Evolutionary conservation across 2,797 vertebrate species (phyloP).

Genomic region (Mareca strepera): DNA sequence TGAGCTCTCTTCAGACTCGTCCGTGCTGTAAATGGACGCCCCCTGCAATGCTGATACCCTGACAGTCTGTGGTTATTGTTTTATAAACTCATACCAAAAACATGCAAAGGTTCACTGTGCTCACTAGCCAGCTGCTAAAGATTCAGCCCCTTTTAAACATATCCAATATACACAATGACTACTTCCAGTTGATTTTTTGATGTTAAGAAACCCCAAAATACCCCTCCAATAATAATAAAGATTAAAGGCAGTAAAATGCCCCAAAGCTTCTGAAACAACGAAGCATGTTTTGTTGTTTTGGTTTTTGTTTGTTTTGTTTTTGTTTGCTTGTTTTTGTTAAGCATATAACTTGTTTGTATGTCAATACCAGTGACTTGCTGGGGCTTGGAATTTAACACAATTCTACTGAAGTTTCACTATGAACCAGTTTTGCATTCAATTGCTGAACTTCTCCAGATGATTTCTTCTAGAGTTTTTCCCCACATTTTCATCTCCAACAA

Average conservation of each 20-base stretch:
- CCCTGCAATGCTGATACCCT: constrained; percentile 93
- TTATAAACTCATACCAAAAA: constrained; percentile 90
- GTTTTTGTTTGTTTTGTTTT: background rate
- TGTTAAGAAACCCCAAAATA: constrained; percentile 64
- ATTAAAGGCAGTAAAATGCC: constrained; percentile 73
- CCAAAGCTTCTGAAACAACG: constrained; percentile 72
- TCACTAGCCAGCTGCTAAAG: constrained; percentile 74
- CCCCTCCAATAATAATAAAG: constrained; percentile 37
- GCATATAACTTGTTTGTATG: constrained; percentile 53
- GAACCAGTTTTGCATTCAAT: constrained; percentile 57
- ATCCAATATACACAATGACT: constrained; percentile 70
- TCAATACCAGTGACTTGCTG: constrained; percentile 51
- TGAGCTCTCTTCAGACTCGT: constrained; percentile 94
- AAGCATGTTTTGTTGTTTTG: constrained; percentile 52
- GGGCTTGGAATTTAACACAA: constrained; percentile 65
- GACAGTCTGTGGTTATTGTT: constrained; percentile 90
- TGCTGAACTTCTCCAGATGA: constrained; percentile 45
- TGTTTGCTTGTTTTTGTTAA: background rate
- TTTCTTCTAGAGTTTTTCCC: constrained; percentile 47
- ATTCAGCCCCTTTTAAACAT: constrained; percentile 68
- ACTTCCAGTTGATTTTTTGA: constrained; percentile 51
- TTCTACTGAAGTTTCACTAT: constrained; percentile 74
- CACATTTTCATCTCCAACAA: constrained; percentile 51
- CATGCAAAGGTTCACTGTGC: constrained; percentile 98
- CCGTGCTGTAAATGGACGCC: constrained; percentile 99